A percentile compares a stretch with the other conserved stretches of the same genome.
Evolutionary conservation across 1,140 invertebrate genomes (phyloP).

Genomic region (Alviniconcha marisindica): DNA sequence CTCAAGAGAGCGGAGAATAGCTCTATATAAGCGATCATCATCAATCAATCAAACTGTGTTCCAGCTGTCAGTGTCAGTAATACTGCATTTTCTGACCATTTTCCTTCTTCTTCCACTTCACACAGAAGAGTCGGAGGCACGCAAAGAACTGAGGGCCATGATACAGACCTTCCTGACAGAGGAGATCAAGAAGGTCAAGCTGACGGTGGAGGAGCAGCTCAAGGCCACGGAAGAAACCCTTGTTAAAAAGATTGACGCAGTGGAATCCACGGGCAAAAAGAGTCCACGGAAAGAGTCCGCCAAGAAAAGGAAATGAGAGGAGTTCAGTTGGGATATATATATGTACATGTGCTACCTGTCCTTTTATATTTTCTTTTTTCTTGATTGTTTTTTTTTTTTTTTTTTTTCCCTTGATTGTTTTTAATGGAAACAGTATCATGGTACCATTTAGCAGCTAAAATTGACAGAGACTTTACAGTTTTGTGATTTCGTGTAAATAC

Average conservation of each 20-base stretch:
- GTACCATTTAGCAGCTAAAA: too few relatives aligned
- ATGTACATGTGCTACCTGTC: background rate
- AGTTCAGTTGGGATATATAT: too few relatives aligned
- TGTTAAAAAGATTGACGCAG: constrained; percentile 64
- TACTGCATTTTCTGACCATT: too few relatives aligned
- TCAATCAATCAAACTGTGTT: too few relatives aligned
- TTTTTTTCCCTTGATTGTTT: too few relatives aligned
- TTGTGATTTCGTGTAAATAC: too few relatives aligned
- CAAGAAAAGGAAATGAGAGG: constrained; percentile 66
- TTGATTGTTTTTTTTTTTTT: too few relatives aligned
- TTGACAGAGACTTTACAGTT: too few relatives aligned
- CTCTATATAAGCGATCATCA: too few relatives aligned
- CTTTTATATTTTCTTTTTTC: background rate
- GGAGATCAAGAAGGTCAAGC: constrained; percentile 72
- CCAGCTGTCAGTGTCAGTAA: too few relatives aligned
- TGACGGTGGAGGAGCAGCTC: constrained; percentile 69
- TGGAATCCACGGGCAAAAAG: constrained; percentile 50
- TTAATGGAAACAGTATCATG: too few relatives aligned
- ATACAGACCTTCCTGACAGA: constrained; percentile 68
- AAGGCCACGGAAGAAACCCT: constrained; percentile 68
- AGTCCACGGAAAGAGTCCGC: constrained; percentile 62
- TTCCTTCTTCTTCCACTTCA: background rate
- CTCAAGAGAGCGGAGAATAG: too few relatives aligned
- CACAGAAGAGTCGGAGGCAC: constrained; percentile 64
- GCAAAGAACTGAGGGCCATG: constrained; percentile 68